Conservation (phyloP, 1,140 invertebrate genomes). For the Zaprionus taronus region DNA sequence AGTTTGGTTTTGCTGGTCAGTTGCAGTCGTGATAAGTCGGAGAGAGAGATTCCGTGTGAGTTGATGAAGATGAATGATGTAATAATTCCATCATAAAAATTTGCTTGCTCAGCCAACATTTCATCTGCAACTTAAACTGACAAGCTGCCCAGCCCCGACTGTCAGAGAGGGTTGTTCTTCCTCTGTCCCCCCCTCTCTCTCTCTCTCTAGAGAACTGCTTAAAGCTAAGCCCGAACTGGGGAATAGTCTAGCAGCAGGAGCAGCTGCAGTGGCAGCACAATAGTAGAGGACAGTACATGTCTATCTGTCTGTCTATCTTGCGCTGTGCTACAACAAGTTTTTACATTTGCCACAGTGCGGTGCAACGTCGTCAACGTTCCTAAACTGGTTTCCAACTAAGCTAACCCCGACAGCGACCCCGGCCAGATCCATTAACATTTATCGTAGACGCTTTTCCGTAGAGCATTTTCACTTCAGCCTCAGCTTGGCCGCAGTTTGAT, state of each 20-base stretch:
- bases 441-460: conserved; percentile 50
- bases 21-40: conserved; percentile 6
- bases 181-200: conserved; percentile 1
- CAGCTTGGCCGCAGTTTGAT: conserved; percentile 54
- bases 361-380: conserved; percentile 29
- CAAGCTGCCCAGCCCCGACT: conserved; percentile 39
- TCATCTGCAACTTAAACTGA: conserved; percentile 50
- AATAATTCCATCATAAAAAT: conserved; percentile 82
- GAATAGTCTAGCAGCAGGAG: conserved; percentile 31
- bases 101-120: conserved; percentile 62
- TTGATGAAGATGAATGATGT: conserved; percentile 82
- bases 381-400: conserved; percentile 65
- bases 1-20: conserved; percentile 11
- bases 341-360: conserved; percentile 56
- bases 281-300: background rate
- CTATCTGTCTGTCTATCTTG: conserved; percentile 21
- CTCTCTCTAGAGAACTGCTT: conserved; percentile 28
- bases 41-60: conserved; percentile 43
- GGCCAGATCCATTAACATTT: conserved; percentile 59
- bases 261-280: conserved; percentile 23
- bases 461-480: conserved; percentile 43
- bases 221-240: conserved; percentile 55
- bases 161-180: conserved; percentile 61
- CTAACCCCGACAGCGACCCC: conserved; percentile 46
- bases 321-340: conserved; percentile 67